A percentile compares a stretch with the other conserved stretches of the same genome.
These are phyloP conservation scores for Himalopsyche japonica DNA, from an alignment of 2,888 invertebrate species.

Conservation along the genomic window DNA sequence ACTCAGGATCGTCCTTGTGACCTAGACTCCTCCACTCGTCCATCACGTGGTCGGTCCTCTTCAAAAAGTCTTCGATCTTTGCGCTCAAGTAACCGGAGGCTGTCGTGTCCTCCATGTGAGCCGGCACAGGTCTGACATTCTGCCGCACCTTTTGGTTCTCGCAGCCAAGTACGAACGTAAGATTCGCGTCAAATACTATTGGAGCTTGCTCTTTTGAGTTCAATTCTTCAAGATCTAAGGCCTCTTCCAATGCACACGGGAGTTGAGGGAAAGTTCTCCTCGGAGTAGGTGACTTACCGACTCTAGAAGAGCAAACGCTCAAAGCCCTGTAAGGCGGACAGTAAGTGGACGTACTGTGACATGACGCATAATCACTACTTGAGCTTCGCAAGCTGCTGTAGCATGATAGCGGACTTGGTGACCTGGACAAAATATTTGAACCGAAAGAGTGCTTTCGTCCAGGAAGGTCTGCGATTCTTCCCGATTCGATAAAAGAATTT, in stretches of 20 bases:
- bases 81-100: constrained; percentile 75
- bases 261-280: constrained; percentile 71
- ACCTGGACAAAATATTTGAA: constrained; percentile 53
- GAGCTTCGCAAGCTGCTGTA: constrained; percentile 54
- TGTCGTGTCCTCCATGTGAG: constrained; percentile 75
- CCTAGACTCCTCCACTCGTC: constrained; percentile 82
- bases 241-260: constrained; percentile 53
- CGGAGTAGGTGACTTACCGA: constrained; percentile 60
- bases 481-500: constrained; percentile 55
- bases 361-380: constrained; percentile 55
- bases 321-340: constrained; percentile 54
- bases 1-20: constrained; percentile 59
- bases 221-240: constrained; percentile 62
- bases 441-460: constrained; percentile 48
- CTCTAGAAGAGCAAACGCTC: constrained; percentile 52
- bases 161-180: constrained; percentile 77
- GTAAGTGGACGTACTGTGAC: constrained; percentile 55
- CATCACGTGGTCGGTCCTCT: constrained; percentile 84
- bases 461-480: constrained; percentile 57
- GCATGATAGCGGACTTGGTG: constrained; percentile 61
- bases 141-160: constrained; percentile 72
- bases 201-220: constrained; percentile 73
- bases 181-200: constrained; percentile 79
- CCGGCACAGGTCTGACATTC: constrained; percentile 71
- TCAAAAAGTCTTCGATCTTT: constrained; percentile 79